Base-by-base conservation (phyloP, 2,797 vertebrate genomes). In the Neosilurus mollespiculum region DNA sequence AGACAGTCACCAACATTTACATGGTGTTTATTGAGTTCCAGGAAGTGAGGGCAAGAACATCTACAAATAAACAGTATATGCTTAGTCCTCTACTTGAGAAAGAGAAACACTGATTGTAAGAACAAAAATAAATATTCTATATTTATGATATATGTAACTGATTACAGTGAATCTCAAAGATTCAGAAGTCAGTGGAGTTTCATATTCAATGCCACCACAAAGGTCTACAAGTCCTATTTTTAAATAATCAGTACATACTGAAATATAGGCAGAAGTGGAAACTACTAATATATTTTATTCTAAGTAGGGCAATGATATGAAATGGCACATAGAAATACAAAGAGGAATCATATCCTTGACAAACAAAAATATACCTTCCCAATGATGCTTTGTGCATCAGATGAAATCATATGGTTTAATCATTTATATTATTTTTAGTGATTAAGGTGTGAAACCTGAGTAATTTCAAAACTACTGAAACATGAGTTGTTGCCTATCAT, bases 111-210 rank as follows among this genome's bases (percentile, higher is more conserved):
- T 81, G 86, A 86, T 85, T 85, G 81, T 87, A 85, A 86, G 85
- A 89, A 88, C 83, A 87, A 89, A 89, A 89, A 89, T 89, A 89
- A 89, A 89, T 89, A 89, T 88, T 88, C 86, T 87, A 81, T 89
- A 89, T 89, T 88, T 86, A 88, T 79, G 90, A 92, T 85, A 89
- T 91, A 91, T 88, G 90, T 91, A 92, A 87, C 89, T 84, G 87
- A 89, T 86, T 90, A 87, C 30, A 58, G 83, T 53, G 77, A 84
- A 87, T 85, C 85, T 82, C 66, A 85, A 87, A 79, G 86, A 86
- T 85, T 84, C 79, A 84, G 85, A 85, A 78, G 83, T 87, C 86
- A 84, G 81, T 85, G 85, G 81, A 83, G 61, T 83, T 87, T 81
- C 77, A 65, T 83, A 83, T 84, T 78, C 85, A 86, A 87, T 84